Evolutionary conservation across 2,888 invertebrate genomes (phyloP).

Genomic region (Epiblema foenella): DNA sequence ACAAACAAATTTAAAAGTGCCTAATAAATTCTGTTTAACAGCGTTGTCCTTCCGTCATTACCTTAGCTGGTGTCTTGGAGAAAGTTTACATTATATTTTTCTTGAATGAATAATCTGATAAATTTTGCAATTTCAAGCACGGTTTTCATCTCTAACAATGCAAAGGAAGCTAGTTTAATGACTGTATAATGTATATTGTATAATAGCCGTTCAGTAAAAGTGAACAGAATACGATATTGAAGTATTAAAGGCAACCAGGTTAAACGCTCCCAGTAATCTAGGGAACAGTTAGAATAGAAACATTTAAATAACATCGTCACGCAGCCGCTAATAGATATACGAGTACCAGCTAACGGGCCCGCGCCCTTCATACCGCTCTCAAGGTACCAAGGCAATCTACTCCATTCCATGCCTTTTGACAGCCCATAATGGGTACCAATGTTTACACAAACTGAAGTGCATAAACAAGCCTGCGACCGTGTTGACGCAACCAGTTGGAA

Average conservation of each 20-base stretch:
- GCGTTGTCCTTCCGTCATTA: slow-evolving; percentile 62
- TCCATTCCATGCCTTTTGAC: slow-evolving; percentile 54
- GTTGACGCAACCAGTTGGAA: slow-evolving; percentile 19
- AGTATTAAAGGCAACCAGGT: slow-evolving; percentile 64
- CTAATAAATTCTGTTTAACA: slow-evolving; percentile 51
- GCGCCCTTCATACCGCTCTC: slow-evolving; percentile 71
- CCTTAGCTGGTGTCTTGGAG: slow-evolving; percentile 56
- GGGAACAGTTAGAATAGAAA: slow-evolving; percentile 73
- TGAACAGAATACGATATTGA: not conserved
- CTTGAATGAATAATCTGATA: slow-evolving; percentile 2
- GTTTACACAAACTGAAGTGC: slow-evolving; percentile 64
- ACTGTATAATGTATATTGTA: not conserved
- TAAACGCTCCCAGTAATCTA: slow-evolving; percentile 63
- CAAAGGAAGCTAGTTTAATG: slow-evolving; percentile 10
- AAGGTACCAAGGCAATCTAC: slow-evolving; percentile 50
- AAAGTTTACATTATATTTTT: slow-evolving; percentile 50
- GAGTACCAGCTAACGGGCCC: slow-evolving; percentile 71
- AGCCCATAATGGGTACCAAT: slow-evolving; percentile 58
- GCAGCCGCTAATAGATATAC: slow-evolving; percentile 66
- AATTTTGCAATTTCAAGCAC: not conserved
- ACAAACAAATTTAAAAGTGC: slow-evolving; percentile 52
- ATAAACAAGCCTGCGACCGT: slow-evolving; percentile 39
- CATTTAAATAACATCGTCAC: slow-evolving; percentile 79
- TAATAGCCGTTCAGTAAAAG: not conserved
- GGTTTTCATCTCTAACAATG: slow-evolving; percentile 12